A percentile compares a stretch with the other conserved stretches of the same genome.
Evolutionary conservation across 2,888 invertebrate species (phyloP).

Genomic region (Standfussiana lucernea): DNA sequence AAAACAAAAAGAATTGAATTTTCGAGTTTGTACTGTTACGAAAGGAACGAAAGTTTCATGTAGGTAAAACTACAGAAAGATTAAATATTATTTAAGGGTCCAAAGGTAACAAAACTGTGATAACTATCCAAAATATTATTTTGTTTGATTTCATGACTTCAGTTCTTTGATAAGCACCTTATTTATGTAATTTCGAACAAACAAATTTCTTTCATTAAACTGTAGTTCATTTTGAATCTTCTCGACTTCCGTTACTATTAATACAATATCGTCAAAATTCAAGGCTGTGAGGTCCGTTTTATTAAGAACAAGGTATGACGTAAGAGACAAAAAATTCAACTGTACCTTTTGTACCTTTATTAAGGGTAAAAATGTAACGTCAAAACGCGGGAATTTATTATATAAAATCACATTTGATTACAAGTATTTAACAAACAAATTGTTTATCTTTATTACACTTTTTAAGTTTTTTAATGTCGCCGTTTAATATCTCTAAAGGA

Average conservation of each 20-base stretch:
- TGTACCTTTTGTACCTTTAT: not conserved
- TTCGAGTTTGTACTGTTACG: not conserved
- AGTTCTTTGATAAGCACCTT: slow-evolving; percentile 30
- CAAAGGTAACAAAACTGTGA: slow-evolving; percentile 72
- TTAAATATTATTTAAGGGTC: slow-evolving; percentile 48
- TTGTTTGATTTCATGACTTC: slow-evolving; percentile 31
- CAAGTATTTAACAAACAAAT: slow-evolving; percentile 7
- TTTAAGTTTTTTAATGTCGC: not conserved
- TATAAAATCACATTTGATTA: slow-evolving; percentile 7
- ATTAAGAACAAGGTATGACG: not conserved
- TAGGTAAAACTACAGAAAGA: not conserved
- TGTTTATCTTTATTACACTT: not conserved
- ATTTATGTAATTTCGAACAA: not conserved
- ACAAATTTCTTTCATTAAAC: slow-evolving; percentile 1
- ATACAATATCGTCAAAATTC: slow-evolving; percentile 17
- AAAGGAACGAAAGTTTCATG: not conserved
- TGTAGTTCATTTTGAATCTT: not conserved
- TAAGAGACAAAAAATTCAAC: not conserved
- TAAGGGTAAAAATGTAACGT: not conserved
- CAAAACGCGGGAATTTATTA: not conserved
- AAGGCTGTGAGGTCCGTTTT: slow-evolving; percentile 35
- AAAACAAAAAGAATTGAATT: slow-evolving; percentile 21
- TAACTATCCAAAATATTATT: slow-evolving; percentile 64
- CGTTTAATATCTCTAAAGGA: not conserved
- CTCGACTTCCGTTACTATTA: slow-evolving; percentile 7